phyloP scores from a whole-genome alignment of 2,888 invertebrate genomes.

The Lamellibrachia columna region DNA sequence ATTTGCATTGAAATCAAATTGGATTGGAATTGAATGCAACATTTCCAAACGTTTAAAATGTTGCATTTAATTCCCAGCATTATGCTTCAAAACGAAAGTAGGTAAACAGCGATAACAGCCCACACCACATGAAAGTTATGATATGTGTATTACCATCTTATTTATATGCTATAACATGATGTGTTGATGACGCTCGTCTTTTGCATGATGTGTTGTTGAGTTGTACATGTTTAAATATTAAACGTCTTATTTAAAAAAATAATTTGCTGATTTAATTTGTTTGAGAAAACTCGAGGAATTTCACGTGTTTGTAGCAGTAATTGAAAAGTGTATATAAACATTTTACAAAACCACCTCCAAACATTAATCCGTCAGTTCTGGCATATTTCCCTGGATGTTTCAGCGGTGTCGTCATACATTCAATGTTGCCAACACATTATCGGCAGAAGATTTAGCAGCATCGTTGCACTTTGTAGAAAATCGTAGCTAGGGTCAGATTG shows the following conservation, averaged over 20 bases:
- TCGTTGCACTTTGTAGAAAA: too few relatives aligned
- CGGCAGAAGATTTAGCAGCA: too few relatives aligned
- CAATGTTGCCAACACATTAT: too few relatives aligned
- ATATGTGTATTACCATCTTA: neutral
- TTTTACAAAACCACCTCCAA: too few relatives aligned
- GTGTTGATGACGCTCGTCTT: neutral
- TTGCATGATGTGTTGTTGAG: neutral
- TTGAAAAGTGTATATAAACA: neutral
- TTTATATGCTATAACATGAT: neutral
- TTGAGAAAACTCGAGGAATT: neutral
- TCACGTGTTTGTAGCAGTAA: neutral
- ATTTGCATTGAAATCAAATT: too few relatives aligned
- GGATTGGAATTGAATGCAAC: neutral
- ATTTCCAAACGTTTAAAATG: neutral
- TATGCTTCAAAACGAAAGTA: neutral
- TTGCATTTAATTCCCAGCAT: neutral
- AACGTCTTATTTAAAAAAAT: neutral
- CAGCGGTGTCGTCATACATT: too few relatives aligned
- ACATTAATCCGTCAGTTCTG: too few relatives aligned
- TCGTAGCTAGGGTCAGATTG: too few relatives aligned
- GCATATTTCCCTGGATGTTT: too few relatives aligned
- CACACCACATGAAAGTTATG: neutral
- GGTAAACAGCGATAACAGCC: neutral
- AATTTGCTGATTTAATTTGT: neutral
- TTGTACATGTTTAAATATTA: neutral